phyloP scores from a whole-genome alignment of 2,888 invertebrate species.

The Julus scandinavius region DNA sequence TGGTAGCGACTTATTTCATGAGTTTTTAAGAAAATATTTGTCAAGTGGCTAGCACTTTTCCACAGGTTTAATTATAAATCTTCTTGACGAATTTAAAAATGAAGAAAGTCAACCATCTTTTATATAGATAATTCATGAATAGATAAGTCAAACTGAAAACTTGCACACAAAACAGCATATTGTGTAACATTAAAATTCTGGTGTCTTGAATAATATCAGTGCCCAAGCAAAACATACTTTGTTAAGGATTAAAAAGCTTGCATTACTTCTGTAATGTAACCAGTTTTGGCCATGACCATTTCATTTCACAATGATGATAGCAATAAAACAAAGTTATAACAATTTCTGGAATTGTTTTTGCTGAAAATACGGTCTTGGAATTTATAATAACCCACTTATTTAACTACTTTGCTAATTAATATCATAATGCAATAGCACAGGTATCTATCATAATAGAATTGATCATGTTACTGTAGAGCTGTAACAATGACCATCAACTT shows the following conservation, averaged over 20 bases:
- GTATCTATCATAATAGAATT: neutral
- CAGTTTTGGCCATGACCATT: neutral
- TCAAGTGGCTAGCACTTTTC: neutral
- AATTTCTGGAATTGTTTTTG: neutral
- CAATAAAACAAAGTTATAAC: neutral
- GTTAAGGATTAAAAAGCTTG: neutral
- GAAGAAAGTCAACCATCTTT: neutral
- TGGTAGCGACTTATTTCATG: conserved; percentile 6
- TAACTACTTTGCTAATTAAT: neutral
- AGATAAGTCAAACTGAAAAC: neutral
- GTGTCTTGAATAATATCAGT: neutral
- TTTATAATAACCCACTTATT: neutral
- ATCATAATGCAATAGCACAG: neutral
- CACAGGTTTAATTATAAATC: neutral
- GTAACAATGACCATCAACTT: neutral
- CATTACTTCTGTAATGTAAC: neutral
- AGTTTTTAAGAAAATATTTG: conserved; percentile 4
- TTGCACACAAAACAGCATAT: neutral
- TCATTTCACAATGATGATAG: neutral
- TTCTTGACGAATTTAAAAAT: neutral
- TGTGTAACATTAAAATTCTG: neutral
- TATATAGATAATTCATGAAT: conserved; percentile 15
- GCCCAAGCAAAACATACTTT: neutral
- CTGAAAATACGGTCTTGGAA: neutral
- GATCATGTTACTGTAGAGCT: neutral